Base-by-base conservation (phyloP, 2,888 invertebrate genomes). In the Caenorhabditis becei region DNA sequence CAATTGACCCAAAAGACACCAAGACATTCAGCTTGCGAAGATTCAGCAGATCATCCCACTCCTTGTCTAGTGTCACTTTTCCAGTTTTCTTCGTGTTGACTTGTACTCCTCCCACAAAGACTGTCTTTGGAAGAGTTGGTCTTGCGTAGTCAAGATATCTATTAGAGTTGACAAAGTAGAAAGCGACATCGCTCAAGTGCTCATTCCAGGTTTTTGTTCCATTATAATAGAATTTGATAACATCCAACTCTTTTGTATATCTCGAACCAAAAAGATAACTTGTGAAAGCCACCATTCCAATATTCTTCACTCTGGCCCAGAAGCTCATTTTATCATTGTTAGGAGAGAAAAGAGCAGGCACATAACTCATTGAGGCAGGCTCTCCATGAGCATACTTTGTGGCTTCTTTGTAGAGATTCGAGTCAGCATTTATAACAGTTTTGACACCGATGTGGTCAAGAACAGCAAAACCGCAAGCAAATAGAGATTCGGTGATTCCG, bases 1-100 rank as follows among this genome's bases (percentile, higher is more conserved):
- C 78, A 53, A 71, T 70, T 20, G 83, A 82, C 1, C 83, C 83
- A 24, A 83, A 83, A 3, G 83, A 83, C 0, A 83, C 72, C n/a
- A 83, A 20, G 0, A 83, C 82, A 53, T 63, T 82, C 10, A 54
- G 54, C 16, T 79, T 47, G 23, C 79, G 58, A 49, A 41, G 3
- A 14, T 56, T 61, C 24, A 82, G 18, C 10, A 83, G 16, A n/a
- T 24, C 32, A 32, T 80, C 66, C 77, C 75, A 83, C 37, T 81
- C 66, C 20, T 75, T 20, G 18, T 35, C 32, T 23, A 75, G n/a
- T n/a, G 59, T 47, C 23, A 61, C 47, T 51, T 41, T 41, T 14
- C 56, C 61, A 18, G 28, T 49, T 28, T 77, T 71, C 35, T 77
- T 72, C 8, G 80, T 77, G 11, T 59, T 63, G 18, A 81, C 80